Percentiles rank a stretch among this genome's conserved stretches.
Evolutionary conservation across 2,888 invertebrate species (phyloP).

Genomic region (Parasteatoda lunata): DNA sequence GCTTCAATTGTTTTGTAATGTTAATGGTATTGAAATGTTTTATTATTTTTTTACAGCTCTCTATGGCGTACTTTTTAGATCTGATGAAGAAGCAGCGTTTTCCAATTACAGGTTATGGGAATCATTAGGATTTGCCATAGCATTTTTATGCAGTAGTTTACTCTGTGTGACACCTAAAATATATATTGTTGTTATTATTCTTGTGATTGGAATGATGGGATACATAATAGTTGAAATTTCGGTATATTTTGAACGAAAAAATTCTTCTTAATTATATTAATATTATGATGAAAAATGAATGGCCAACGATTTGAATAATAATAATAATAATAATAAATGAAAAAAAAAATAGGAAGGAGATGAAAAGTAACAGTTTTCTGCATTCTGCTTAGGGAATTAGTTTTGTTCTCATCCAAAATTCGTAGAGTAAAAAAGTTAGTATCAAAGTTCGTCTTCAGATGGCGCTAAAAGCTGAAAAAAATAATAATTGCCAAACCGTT

Average conservation of each 20-base stretch:
- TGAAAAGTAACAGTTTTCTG: neutral
- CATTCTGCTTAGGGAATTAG: neutral
- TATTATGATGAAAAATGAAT: too few relatives aligned
- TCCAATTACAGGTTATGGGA: conserved; percentile 18
- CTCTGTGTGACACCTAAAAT: neutral
- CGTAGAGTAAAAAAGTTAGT: neutral
- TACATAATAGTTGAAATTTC: neutral
- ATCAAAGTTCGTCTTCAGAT: neutral
- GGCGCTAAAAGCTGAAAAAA: too few relatives aligned
- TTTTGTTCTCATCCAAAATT: neutral
- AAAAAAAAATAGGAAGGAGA: neutral
- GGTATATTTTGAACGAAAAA: neutral
- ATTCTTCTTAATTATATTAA: too few relatives aligned
- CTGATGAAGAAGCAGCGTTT: conserved; percentile 16
- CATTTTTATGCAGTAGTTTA: neutral
- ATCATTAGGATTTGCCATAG: neutral
- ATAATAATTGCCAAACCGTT: too few relatives aligned
- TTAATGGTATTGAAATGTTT: too few relatives aligned
- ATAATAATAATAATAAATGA: neutral
- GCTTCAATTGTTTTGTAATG: too few relatives aligned
- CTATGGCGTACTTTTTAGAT: conserved; percentile 4
- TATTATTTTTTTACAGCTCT: conserved; percentile 2
- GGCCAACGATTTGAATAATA: neutral
- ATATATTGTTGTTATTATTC: neutral
- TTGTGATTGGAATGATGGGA: neutral